Base-by-base conservation (phyloP, 37 sponge, comb jelly and placozoan genomes). In the Geodia barretti region DNA sequence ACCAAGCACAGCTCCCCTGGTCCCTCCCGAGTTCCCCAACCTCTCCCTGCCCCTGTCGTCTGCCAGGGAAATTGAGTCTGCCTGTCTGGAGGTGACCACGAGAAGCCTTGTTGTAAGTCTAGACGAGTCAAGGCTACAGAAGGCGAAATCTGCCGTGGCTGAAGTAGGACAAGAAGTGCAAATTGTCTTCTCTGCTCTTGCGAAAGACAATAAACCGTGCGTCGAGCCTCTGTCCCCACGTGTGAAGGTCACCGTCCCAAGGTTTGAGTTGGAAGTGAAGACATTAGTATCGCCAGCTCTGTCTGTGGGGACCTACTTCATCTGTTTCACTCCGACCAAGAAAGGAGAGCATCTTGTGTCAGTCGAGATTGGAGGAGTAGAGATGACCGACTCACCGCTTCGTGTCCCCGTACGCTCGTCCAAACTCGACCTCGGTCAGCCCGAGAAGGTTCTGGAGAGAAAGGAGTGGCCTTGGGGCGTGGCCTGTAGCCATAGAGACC, bases 391-490 rank as follows among this genome's bases (percentile, higher is more conserved):
- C 17, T 81, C 72, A 24, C 81, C 81, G 9, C 71, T 38, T 38
- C 61, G 24, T 29, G 62, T 72, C 17, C 30, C 72, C 30, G 81
- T 38, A n/a, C 68, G 39, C n/a, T 28, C 72, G 8, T 36, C 62
- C 17, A 54, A 70, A 21, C 34, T 69, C 25, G 71, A 69, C 35
- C 38, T 20, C 14, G 31, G 14, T 7, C 24, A 17, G 19, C 79
- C 79, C 0, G 42, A 33, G 25, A 7, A 4, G 9, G 31, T 78
- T 0, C 34, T 41, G 32, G 2, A 9, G 1, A 26, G n/a, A 20
- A 42, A 70, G 61, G 80, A 80, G 61, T 80, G 80, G 80, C 60
- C 80, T 3, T 80, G 80, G 80, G 80, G 80, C 4, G 71, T 80
- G 62, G 80, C 80, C 1, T 80, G 80, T 35, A 20, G 31, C 4